Evolutionary conservation across 2,797 vertebrate species (phyloP).

Genomic region (Acipenser oxyrinchus): DNA sequence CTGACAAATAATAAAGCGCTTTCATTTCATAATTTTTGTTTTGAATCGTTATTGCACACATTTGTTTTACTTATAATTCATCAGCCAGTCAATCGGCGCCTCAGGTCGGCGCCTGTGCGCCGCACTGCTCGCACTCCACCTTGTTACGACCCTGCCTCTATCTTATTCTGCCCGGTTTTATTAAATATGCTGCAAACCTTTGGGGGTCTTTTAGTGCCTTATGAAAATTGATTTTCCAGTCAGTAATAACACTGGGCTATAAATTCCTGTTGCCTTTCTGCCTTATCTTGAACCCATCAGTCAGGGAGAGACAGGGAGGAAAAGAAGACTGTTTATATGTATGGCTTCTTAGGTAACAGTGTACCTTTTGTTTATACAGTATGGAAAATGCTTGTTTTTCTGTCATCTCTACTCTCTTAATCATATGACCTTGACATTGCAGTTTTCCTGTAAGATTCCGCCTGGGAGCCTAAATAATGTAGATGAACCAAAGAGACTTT

Average conservation of each 20-base stretch:
- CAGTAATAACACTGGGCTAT: conserved; percentile 28
- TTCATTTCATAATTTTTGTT: too few species aligned
- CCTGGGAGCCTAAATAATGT: conserved; percentile 35
- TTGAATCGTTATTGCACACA: too few species aligned
- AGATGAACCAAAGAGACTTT: conserved; percentile 35
- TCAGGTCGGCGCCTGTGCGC: too few species aligned
- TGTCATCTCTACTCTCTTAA: conserved; percentile 50
- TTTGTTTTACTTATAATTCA: too few species aligned
- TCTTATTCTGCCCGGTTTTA: too few species aligned
- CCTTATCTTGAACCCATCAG: conserved; percentile 44
- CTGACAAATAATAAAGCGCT: too few species aligned
- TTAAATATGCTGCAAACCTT: neutral
- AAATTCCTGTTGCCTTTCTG: conserved; percentile 36
- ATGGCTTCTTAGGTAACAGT: conserved; percentile 56
- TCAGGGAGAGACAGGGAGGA: too few species aligned
- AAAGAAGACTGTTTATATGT: conserved; percentile 53
- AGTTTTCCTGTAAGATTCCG: conserved; percentile 37
- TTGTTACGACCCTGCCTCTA: too few species aligned
- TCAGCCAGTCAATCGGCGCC: too few species aligned
- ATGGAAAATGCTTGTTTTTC: conserved; percentile 41
- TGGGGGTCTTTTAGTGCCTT: neutral
- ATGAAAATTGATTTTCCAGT: conserved; percentile 27
- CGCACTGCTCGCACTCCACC: too few species aligned
- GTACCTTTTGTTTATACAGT: conserved; percentile 46
- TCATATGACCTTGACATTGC: conserved; percentile 48